Evolutionary conservation across 2,888 invertebrate species (phyloP), one percentile per base, ranked within the genome.

Genomic region (Lissonota sp.): DNA sequence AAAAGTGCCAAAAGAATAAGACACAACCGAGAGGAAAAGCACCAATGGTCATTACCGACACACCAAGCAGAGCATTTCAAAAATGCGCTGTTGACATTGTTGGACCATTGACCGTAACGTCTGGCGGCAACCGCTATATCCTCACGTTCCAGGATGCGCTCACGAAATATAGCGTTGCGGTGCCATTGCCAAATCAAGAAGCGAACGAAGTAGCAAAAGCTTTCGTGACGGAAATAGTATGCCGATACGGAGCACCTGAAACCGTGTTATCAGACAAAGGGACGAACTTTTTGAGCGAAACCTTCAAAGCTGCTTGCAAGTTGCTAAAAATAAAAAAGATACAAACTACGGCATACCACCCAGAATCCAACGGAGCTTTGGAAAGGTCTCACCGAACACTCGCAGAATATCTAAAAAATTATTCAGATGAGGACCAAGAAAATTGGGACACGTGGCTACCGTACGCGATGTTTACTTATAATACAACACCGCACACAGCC

Each of bases 401-500:
- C 0, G 42, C 49, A 4, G 44, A 44, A 55, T 67, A 53, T 0
- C 42, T 55, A 6, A 53, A 72, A 72, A n/a, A 12, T 12, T 86
- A 81, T 62, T 80, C 84, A 0, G 80, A 82, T 14, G 8, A 64
- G n/a, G 63, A 80, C 16, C 83, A 83, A 46, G 64, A 64, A 0
- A 78, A 87, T 64, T 87, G 85, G 86, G 87, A 87, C n/a, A 63
- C 80, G 40, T 83, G 79, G 63, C 1, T 87, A 5, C 84, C 76
- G 2, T 83, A 83, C 26, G 84, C 82, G 0, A 82, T 84, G 66
- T 84, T 86, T 51, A 79, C 82, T 0, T 86, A 86, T 46, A 84
- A 84, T 7, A 79, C 79, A 10, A 77, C 77, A 6, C 71, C 67
- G 6, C 84, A 87, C 42, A 79, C 70, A 5, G 71, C 74, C 8